A percentile compares a stretch with the other conserved stretches of the same genome.
Evolutionary conservation across 1,140 invertebrate species (phyloP).

Genomic region (Zaprionus davidi): DNA sequence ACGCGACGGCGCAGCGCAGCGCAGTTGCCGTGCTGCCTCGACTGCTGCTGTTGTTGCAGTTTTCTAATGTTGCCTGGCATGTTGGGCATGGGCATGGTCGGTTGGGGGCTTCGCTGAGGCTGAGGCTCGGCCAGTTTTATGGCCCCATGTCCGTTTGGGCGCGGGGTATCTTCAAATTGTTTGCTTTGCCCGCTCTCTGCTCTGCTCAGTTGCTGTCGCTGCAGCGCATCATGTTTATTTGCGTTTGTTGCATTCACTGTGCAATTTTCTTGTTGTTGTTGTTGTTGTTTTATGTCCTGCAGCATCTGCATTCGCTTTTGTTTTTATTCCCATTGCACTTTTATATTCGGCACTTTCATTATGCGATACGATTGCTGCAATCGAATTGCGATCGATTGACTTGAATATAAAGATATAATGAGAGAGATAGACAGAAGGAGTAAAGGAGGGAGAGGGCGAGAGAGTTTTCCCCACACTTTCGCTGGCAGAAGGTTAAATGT

Average conservation of each 20-base stretch:
- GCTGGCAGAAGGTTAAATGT: constrained; percentile 7
- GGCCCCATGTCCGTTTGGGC: constrained; percentile 33
- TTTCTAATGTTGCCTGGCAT: constrained; percentile 80
- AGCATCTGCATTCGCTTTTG: constrained; percentile 61
- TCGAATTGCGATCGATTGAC: not conserved
- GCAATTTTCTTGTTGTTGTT: constrained; percentile 60
- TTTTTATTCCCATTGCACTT: constrained; percentile 28
- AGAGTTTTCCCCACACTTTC: constrained; percentile 2
- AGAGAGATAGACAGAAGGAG: not conserved
- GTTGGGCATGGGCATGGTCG: constrained; percentile 77
- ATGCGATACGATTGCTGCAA: constrained; percentile 6
- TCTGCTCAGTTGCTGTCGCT: constrained; percentile 8
- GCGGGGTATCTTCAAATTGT: constrained; percentile 76
- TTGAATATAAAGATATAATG: not conserved
- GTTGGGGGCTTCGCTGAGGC: constrained; percentile 47
- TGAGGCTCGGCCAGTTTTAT: constrained; percentile 72
- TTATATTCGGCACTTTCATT: constrained; percentile 29
- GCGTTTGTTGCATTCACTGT: constrained; percentile 71
- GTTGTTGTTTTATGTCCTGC: constrained; percentile 46
- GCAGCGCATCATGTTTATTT: constrained; percentile 64
- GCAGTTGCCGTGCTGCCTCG: constrained; percentile 17
- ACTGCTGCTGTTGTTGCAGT: constrained; percentile 62
- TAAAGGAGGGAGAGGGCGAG: not conserved
- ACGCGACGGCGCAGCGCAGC: constrained; percentile 15
- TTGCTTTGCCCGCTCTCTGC: constrained; percentile 56